These are phyloP conservation scores for Thymelicus acteon DNA, from an alignment of 2,888 invertebrate species.

Conservation along the genomic window DNA sequence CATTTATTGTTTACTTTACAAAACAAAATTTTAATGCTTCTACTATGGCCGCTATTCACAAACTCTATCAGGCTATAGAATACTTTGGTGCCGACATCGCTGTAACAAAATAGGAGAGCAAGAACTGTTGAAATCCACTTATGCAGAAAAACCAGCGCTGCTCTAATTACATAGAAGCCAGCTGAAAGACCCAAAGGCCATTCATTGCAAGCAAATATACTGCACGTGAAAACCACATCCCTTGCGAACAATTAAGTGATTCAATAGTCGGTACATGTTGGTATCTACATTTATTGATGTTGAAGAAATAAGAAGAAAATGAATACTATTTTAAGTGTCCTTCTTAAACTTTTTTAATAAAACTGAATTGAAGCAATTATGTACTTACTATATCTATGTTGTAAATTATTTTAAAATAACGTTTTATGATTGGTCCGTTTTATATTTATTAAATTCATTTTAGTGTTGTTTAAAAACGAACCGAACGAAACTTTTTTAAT, in stretches of 20 bases:
- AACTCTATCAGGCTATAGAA: conserved; percentile 8
- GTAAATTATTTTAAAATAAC: too few species aligned
- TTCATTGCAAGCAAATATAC: conserved; percentile 65
- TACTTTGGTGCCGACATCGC: conserved; percentile 5
- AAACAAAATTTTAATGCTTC: conserved; percentile 4
- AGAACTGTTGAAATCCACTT: conserved; percentile 65
- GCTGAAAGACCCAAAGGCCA: conserved; percentile 65
- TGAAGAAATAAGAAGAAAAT: too few species aligned
- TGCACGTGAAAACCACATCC: conserved; percentile 55
- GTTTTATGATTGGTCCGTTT: too few species aligned
- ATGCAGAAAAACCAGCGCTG: conserved; percentile 67
- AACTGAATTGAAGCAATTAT: too few species aligned
- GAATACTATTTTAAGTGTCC: too few species aligned
- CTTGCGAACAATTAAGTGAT: conserved; percentile 41
- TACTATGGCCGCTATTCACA: not conserved
- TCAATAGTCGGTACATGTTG: not conserved
- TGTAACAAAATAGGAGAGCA: conserved; percentile 52
- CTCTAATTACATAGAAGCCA: conserved; percentile 78
- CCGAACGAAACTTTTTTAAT: too few species aligned
- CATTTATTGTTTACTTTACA: too few species aligned
- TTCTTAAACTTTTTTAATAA: too few species aligned
- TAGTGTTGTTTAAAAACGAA: too few species aligned
- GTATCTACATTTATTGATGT: not conserved
- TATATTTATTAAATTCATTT: too few species aligned
- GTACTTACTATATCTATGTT: too few species aligned